Evolutionary conservation across 1,140 invertebrate species (phyloP), one percentile per base, ranked within the genome.

Genomic region (Fopius arisanus): DNA sequence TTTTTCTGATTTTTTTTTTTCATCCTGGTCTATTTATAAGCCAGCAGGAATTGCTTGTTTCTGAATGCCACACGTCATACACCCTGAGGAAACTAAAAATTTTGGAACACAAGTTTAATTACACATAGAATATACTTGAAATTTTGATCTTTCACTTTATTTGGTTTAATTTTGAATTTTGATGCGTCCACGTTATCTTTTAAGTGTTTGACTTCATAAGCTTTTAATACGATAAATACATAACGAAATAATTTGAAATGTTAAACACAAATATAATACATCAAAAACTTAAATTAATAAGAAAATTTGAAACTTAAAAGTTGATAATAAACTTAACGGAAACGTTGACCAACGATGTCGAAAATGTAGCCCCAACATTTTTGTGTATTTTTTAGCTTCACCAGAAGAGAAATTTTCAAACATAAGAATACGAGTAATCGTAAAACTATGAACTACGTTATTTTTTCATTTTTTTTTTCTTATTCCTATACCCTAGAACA

Each of bases 101-200:
- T 81, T 73, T 85, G 81, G 85, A 84, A 62, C 54, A 4, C 10
- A 62, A 23, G 33, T 21, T 10, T 6, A 62, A 62, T 62, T 62
- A 62, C 23, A 62, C 81, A 74, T 78, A 85, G 85, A 84, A 83
- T 59, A 79, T 79, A 81, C 79, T 84, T 74, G 78, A 81, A 78
- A 86, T 80, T 67, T 73, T 73, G 37, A 65, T 28, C 28, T 67
- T 48, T 68, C 40, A 16, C 51, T 70, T 70, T 37, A 75, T 81
- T 74, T 77, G 84, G 79, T 83, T 83, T 80, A 88, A 88, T 88
- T 88, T 88, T 88, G 86, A 88, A 88, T 88, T 88, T 88, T 87
- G 86, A 83, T 81, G 82, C 84, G 76, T 84, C 82, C 85, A 80
- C 77, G 78, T 84, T 85, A 83, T 83, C 77, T 62, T 62, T 62